These are phyloP conservation scores for Habrosyne pyritoides DNA, from an alignment of 2,888 invertebrate genomes.

Conservation along the genomic window DNA sequence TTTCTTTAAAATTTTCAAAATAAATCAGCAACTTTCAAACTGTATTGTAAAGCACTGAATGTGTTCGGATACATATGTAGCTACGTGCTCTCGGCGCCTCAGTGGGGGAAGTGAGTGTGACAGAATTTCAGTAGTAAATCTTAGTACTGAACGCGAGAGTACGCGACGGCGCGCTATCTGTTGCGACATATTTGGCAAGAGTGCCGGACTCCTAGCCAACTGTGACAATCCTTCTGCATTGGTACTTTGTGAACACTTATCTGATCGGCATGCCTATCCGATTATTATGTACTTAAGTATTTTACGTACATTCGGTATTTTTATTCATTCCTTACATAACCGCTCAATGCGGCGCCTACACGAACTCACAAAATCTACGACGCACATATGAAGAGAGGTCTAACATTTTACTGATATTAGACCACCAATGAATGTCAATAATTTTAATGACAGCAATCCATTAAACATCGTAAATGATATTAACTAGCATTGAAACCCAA, in stretches of 20 bases:
- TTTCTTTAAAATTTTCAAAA: constrained; percentile 48
- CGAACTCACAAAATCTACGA: not conserved
- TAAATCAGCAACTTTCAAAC: constrained; percentile 50
- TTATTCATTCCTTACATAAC: constrained; percentile 15
- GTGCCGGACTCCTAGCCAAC: constrained; percentile 65
- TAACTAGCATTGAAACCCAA: constrained; percentile 24
- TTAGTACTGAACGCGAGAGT: constrained; percentile 30
- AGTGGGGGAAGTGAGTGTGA: constrained; percentile 47
- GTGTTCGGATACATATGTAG: constrained; percentile 20
- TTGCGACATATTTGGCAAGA: constrained; percentile 79
- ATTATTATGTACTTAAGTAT: constrained; percentile 55
- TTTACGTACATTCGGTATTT: constrained; percentile 21
- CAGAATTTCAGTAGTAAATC: constrained; percentile 69
- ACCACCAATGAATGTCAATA: constrained; percentile 1
- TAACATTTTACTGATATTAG: not conserved
- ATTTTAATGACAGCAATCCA: constrained; percentile 22
- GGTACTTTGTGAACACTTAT: constrained; percentile 42
- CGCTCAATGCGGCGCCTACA: not conserved
- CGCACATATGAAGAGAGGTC: not conserved
- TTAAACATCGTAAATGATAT: constrained; percentile 17
- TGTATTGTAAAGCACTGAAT: constrained; percentile 22
- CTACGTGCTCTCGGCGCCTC: constrained; percentile 28
- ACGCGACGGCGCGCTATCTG: constrained; percentile 55
- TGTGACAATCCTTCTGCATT: constrained; percentile 65
- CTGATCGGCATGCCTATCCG: constrained; percentile 53